These are phyloP conservation scores for Pyrochroa serraticornis DNA, from an alignment of 2,888 invertebrate genomes.

Conservation along the genomic window DNA sequence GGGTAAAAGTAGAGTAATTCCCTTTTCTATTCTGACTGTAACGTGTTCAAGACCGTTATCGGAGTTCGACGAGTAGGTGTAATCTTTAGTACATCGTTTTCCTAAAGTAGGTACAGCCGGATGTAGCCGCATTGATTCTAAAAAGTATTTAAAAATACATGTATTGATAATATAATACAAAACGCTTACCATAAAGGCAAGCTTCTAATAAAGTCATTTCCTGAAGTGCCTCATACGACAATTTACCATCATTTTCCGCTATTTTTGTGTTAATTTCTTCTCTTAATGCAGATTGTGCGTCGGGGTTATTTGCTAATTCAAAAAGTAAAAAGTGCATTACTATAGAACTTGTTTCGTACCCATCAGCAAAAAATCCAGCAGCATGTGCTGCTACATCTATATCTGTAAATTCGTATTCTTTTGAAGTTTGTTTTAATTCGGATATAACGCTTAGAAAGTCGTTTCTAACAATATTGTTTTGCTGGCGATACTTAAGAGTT, in stretches of 20 bases:
- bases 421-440: slow-evolving; percentile 42
- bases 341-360: slow-evolving; percentile 58
- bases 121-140: slow-evolving; percentile 38
- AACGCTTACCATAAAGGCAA: slow-evolving; percentile 48
- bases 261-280: slow-evolving; percentile 51
- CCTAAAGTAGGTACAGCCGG: slow-evolving; percentile 38
- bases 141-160: slow-evolving; percentile 3
- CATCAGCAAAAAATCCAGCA: slow-evolving; percentile 58
- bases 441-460: slow-evolving; percentile 57
- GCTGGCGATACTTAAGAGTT: slow-evolving; percentile 52
- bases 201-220: slow-evolving; percentile 59
- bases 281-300: slow-evolving; percentile 55
- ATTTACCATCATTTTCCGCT: slow-evolving; percentile 43
- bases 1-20: slow-evolving; percentile 34
- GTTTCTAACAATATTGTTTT: slow-evolving; percentile 52
- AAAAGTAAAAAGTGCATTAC: slow-evolving; percentile 53
- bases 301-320: slow-evolving; percentile 53
- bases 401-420: slow-evolving; percentile 41
- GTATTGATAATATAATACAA: neutral
- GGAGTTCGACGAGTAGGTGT: slow-evolving; percentile 29
- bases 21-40: slow-evolving; percentile 29
- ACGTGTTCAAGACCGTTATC: slow-evolving; percentile 37
- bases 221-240: slow-evolving; percentile 56
- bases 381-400: slow-evolving; percentile 52
- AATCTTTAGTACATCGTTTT: slow-evolving; percentile 38